Conservation (phyloP, 2,888 invertebrate genomes). For the Lathronympha strigana region DNA sequence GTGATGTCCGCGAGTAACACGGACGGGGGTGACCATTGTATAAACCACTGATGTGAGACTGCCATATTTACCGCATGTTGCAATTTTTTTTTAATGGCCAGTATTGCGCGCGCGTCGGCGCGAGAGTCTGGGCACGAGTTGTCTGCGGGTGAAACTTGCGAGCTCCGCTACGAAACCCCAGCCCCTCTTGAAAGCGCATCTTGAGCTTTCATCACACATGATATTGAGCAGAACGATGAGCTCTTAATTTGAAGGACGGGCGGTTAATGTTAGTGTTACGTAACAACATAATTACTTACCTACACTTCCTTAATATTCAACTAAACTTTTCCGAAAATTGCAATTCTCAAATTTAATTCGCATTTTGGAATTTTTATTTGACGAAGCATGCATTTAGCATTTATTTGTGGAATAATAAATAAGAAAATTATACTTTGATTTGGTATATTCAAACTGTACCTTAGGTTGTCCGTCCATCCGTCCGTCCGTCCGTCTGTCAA, state of each 20-base stretch:
- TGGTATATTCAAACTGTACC: too few relatives aligned
- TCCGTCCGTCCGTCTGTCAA: too few relatives aligned
- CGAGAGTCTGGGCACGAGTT: constrained; percentile 55
- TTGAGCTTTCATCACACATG: constrained; percentile 25
- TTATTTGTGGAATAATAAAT: too few relatives aligned
- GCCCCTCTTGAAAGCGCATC: constrained; percentile 37
- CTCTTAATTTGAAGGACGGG: not conserved
- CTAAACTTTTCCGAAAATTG: not conserved
- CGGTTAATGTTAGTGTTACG: not conserved
- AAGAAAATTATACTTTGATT: too few relatives aligned
- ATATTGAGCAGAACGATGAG: not conserved
- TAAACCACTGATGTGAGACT: constrained; percentile 80
- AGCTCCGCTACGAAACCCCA: constrained; percentile 54
- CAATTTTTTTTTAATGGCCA: not conserved
- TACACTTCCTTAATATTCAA: not conserved
- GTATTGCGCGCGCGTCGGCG: constrained; percentile 57
- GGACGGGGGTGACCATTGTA: constrained; percentile 76
- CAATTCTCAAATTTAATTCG: too few relatives aligned
- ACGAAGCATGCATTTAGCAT: too few relatives aligned
- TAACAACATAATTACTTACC: not conserved
- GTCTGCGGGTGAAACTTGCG: constrained; percentile 55
- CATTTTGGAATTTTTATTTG: too few relatives aligned
- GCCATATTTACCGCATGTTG: constrained; percentile 60
- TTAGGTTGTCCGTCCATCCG: too few relatives aligned
- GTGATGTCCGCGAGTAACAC: constrained; percentile 67